Evolutionary conservation across 1,140 invertebrate genomes (phyloP).

Genomic region (Brachionus rubens): DNA sequence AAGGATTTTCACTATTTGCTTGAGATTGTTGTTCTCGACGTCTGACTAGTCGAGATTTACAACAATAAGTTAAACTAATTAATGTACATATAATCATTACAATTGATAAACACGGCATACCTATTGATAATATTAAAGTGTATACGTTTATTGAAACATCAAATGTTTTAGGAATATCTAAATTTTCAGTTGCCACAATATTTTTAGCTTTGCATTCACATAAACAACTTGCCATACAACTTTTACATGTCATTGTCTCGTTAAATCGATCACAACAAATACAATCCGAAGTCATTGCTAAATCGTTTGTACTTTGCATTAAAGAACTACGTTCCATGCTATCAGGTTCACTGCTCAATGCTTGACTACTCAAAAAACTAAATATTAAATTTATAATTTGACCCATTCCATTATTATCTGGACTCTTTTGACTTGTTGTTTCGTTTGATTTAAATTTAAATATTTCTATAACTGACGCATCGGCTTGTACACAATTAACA

Average conservation of each 20-base stretch:
- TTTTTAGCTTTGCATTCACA: not conserved
- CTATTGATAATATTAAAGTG: constrained; percentile 28
- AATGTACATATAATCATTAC: constrained; percentile 29
- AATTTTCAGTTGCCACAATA: not conserved
- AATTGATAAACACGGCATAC: constrained; percentile 22
- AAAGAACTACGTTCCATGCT: not conserved
- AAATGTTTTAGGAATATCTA: not conserved
- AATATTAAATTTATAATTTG: constrained; percentile 30
- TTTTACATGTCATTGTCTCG: not conserved
- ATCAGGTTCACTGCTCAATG: not conserved
- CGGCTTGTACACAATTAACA: not conserved
- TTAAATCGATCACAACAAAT: not conserved
- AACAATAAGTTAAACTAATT: constrained; percentile 30
- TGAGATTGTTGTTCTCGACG: not conserved
- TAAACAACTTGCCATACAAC: not conserved
- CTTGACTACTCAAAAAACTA: constrained; percentile 26
- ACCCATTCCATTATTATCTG: constrained; percentile 9
- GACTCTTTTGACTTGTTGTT: not conserved
- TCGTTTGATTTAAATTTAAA: constrained; percentile 13
- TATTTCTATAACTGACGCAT: constrained; percentile 25
- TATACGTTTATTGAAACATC: constrained; percentile 29
- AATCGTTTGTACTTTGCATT: not conserved
- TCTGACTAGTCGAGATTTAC: not conserved
- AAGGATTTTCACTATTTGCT: not conserved
- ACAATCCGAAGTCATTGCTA: not conserved